Evolutionary conservation across 1,140 invertebrate species (phyloP).

Genomic region (Hyposmocoma kahamanoa): DNA sequence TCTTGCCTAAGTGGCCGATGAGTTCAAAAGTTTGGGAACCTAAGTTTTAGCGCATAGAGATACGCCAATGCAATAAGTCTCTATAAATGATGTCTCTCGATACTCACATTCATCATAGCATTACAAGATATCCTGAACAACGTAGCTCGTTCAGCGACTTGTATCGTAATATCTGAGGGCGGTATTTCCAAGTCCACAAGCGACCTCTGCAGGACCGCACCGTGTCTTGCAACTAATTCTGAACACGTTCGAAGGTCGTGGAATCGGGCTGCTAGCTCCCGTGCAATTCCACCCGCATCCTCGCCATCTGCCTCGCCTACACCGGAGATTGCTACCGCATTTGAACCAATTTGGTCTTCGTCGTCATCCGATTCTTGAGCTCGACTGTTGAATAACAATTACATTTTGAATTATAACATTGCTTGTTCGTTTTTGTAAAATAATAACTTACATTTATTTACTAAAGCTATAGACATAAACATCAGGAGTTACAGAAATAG

Average conservation of each 20-base stretch:
- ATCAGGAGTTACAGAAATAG: no score
- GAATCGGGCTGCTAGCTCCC: constrained; percentile 76
- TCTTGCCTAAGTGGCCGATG: no score
- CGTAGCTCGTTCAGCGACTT: constrained; percentile 92
- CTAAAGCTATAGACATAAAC: no score
- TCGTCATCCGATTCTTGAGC: constrained; percentile 87
- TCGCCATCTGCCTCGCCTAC: constrained; percentile 55
- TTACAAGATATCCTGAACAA: constrained; percentile 95
- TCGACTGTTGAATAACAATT: constrained; percentile 62
- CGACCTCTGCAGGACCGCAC: constrained; percentile 86
- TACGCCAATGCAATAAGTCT: no score
- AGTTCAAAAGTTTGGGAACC: no score
- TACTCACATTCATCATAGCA: constrained; percentile 95
- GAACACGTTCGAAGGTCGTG: constrained; percentile 94
- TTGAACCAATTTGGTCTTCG: constrained; percentile 80
- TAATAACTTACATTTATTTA: no score
- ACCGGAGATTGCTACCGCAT: constrained; percentile 42
- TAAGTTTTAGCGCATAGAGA: no score
- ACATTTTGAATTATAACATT: no score
- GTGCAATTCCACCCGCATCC: constrained; percentile 75
- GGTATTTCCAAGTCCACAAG: constrained; percentile 87
- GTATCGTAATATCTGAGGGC: constrained; percentile 75
- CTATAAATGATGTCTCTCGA: no score
- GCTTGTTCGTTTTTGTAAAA: no score
- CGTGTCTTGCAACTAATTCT: constrained; percentile 92